Evolutionary conservation across 1,140 invertebrate genomes (phyloP), one percentile per base, ranked within the genome.

Genomic region (Zaprionus vittiger): DNA sequence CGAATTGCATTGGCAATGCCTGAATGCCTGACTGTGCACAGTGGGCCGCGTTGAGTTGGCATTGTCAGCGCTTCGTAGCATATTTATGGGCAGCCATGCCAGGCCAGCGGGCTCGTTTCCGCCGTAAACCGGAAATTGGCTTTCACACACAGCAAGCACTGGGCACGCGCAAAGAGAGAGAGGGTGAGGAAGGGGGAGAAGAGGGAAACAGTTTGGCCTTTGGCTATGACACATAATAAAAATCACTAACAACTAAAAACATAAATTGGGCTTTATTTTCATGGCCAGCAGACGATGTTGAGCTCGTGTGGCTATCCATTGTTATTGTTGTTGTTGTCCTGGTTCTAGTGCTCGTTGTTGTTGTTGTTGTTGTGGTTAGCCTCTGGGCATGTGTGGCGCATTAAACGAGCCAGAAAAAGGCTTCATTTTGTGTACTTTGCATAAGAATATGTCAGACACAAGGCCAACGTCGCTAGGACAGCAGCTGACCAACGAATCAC

Each of bases 221-320:
- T 84, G 82, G 74, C 81, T 83, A 81, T 89, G 85, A 90, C 85
- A 90, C 85, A 90, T 90, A 90, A 90, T 90, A 90, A 90, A 90
- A 90, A 90, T 90, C 85, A 90, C 81, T 82, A 90, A 90, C 85
- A 90, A 90, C 85, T 90, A 90, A 90, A 90, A 90, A 83, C 85
- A 90, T 90, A 90, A 90, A 90, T 90, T 85, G 76, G 85, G 77
- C 85, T 90, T 89, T 89, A 90, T 80, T 84, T 82, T 90, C 85
- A 89, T 89, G 85, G 85, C 73, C 80, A 82, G 66, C 64, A 71
- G 68, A 71, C 71, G 67, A 55, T 44, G 67, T 61, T 37, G 47
- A 20, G 38, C 11, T 70, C 12, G 38, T 24, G 26, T n/a, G 5
- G n/a, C 63, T 20, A 12, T 64, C 15, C 52, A n/a, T 49, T 44